These are phyloP conservation scores for Rhea americana DNA, from an alignment of 2,113 vertebrate genomes.

Conservation along the genomic window DNA sequence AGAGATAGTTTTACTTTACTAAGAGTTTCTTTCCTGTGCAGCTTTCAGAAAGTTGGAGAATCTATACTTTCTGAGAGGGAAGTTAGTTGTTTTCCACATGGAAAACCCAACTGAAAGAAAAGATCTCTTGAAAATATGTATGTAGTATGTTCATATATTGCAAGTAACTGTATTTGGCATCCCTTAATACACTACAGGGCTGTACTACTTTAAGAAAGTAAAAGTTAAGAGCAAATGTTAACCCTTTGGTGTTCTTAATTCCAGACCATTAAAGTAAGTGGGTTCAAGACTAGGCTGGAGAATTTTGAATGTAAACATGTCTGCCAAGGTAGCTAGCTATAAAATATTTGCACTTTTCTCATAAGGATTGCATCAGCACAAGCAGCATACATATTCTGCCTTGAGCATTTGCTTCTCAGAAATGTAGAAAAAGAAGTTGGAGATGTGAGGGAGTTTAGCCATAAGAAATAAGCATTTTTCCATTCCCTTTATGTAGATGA, in stretches of 20 bases:
- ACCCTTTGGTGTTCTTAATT: not conserved
- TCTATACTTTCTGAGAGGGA: constrained; percentile 22
- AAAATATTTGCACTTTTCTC: constrained; percentile 14
- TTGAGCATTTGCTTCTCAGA: constrained; percentile 40
- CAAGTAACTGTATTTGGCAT: not conserved
- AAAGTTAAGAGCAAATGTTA: not conserved
- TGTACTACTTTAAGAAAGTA: not conserved
- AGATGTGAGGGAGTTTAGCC: constrained; percentile 46
- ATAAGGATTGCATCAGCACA: constrained; percentile 6
- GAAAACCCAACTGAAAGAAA: not conserved
- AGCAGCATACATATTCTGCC: constrained; percentile 12
- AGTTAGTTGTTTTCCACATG: not conserved
- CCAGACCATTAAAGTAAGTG: not conserved
- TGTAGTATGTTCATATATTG: not conserved
- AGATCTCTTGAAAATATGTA: fast-evolving
- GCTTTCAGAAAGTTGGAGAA: not conserved
- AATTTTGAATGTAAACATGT: not conserved
- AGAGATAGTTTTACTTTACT: constrained; percentile 48
- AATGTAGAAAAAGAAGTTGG: constrained; percentile 7
- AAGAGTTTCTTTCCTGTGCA: constrained; percentile 45
- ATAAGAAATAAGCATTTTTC: constrained; percentile 54
- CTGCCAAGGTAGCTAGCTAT: not conserved
- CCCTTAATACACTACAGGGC: not conserved
- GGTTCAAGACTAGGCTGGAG: not conserved
- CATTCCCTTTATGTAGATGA: constrained; percentile 64